Conservation (phyloP, 1,140 invertebrate genomes). For the Dermatophagoides farinae region DNA sequence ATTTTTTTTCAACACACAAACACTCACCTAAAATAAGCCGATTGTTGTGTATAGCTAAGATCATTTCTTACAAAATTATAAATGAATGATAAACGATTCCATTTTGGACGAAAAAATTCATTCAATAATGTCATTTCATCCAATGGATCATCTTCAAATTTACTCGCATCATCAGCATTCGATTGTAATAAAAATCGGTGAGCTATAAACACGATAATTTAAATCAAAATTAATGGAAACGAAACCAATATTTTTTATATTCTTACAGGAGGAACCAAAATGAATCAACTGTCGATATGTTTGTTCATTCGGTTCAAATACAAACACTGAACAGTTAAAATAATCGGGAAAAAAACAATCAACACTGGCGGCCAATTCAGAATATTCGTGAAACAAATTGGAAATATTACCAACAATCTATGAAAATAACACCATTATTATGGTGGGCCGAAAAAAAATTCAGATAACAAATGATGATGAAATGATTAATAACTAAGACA, state of each 20-base stretch:
- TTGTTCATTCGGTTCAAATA: slow-evolving; percentile 6
- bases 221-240: background rate
- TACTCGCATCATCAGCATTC: background rate
- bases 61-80: slow-evolving; percentile 11
- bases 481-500: no score
- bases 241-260: no score
- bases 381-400: background rate
- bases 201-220: background rate
- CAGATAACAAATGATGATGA: background rate
- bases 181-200: background rate
- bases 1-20: background rate
- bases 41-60: slow-evolving; percentile 3
- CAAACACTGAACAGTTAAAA: slow-evolving; percentile 12
- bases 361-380: slow-evolving; percentile 8
- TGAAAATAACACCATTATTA: background rate
- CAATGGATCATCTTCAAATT: background rate
- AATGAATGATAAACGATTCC: slow-evolving; percentile 9
- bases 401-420: slow-evolving; percentile 10
- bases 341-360: slow-evolving; percentile 8
- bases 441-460: background rate
- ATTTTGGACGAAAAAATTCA: slow-evolving; percentile 12
- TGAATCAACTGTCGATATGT: slow-evolving; percentile 3
- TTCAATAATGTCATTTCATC: slow-evolving; percentile 13
- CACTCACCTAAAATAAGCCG: slow-evolving; percentile 9
- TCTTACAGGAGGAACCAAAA: no score